These are phyloP conservation scores for Centropus unirufus DNA, from an alignment of 2,113 vertebrate species.

Conservation along the genomic window DNA sequence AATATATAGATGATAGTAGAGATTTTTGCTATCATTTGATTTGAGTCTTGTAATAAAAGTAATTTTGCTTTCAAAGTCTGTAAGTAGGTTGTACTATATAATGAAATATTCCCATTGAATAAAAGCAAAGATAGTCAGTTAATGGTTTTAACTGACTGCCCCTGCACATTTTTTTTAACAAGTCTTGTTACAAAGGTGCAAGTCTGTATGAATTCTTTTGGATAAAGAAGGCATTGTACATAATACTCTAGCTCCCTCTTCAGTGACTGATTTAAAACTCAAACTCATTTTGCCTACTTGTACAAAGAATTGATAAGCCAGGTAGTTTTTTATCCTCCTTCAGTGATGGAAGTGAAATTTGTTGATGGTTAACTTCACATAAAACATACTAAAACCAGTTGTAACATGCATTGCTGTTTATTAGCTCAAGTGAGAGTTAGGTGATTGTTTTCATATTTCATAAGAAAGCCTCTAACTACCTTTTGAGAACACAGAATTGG, in stretches of 20 bases:
- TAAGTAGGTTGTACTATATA: background rate
- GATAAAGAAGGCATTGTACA: background rate
- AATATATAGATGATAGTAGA: background rate
- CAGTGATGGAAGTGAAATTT: background rate
- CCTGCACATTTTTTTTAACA: background rate
- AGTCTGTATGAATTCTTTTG: background rate
- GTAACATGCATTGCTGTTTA: background rate
- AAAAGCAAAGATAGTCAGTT: background rate
- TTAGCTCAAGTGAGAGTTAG: background rate
- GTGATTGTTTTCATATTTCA: background rate
- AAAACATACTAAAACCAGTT: background rate
- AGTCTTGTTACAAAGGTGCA: background rate
- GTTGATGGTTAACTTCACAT: background rate
- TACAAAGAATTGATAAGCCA: background rate
- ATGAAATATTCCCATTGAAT: background rate
- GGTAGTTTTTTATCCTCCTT: background rate
- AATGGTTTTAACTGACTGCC: background rate
- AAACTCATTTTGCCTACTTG: background rate
- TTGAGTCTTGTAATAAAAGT: background rate
- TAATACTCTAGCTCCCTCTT: conserved; percentile 59
- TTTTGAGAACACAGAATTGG: background rate
- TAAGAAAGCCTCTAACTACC: background rate
- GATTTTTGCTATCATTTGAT: background rate
- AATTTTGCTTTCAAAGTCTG: background rate
- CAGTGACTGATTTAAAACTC: background rate